A percentile compares a stretch with the other conserved stretches of the same genome.
These are phyloP conservation scores for Formica selysi DNA, from an alignment of 1,140 invertebrate species.

Conservation along the genomic window DNA sequence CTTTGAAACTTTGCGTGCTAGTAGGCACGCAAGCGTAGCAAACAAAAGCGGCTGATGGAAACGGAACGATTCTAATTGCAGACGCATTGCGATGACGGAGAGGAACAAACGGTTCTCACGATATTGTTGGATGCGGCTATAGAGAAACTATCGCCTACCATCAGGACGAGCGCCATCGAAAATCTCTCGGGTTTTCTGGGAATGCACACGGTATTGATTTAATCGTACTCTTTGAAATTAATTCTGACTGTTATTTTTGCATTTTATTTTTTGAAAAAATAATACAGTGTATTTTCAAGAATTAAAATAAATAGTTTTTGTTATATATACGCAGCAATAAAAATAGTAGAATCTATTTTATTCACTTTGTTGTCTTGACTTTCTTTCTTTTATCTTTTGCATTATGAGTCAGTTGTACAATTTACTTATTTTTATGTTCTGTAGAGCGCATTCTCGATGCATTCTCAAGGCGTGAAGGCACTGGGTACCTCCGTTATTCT, in stretches of 20 bases:
- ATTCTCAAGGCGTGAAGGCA: conserved; percentile 79
- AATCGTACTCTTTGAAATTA: not conserved
- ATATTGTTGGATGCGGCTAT: conserved; percentile 85
- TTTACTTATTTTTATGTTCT: conserved; percentile 66
- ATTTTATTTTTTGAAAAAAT: not conserved
- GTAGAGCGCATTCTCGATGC: conserved; percentile 85
- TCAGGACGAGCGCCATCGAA: conserved; percentile 86
- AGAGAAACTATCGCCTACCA: conserved; percentile 85
- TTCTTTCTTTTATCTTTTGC: not conserved
- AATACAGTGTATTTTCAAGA: not conserved
- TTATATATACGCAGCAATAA: not conserved
- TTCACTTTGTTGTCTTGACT: not conserved
- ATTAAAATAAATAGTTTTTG: not conserved
- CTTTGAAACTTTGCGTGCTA: conserved; percentile 40
- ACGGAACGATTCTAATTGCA: conserved; percentile 73
- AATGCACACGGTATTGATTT: conserved; percentile 85
- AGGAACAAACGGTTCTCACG: conserved; percentile 83
- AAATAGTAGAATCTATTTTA: not conserved
- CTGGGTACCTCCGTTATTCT: conserved; percentile 86
- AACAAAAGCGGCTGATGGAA: conserved; percentile 12
- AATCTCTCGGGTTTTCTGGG: conserved; percentile 87
- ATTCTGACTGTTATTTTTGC: not conserved
- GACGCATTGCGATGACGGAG: conserved; percentile 83
- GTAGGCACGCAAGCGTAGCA: not conserved
- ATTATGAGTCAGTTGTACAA: not conserved